phyloP scores from a whole-genome alignment of 2,113 vertebrate genomes.

The Riparia riparia region DNA sequence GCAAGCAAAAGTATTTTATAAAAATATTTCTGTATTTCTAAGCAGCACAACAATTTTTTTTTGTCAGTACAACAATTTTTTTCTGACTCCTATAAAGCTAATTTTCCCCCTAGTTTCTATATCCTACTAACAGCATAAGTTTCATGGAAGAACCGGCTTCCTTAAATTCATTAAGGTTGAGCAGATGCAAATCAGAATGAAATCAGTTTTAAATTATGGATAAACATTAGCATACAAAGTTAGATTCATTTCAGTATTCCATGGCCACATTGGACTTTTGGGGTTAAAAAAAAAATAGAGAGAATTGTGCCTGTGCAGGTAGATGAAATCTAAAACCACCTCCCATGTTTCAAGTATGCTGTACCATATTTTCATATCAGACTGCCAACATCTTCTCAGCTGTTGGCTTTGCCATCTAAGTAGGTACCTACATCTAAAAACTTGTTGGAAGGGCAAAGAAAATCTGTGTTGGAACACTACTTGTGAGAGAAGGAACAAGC shows the following conservation, averaged over 20 bases:
- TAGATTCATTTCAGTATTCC: background rate
- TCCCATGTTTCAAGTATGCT: background rate
- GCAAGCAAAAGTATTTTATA: background rate
- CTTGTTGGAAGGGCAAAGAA: background rate
- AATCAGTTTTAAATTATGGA: background rate
- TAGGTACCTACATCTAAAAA: background rate
- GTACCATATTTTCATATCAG: background rate
- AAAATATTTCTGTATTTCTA: background rate
- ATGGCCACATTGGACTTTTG: background rate
- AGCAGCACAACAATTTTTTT: background rate
- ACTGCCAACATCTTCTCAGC: background rate
- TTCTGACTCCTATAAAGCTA: background rate
- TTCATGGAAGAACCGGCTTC: background rate
- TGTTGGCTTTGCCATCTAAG: background rate
- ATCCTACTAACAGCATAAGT: background rate
- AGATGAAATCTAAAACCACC: background rate
- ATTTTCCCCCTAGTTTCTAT: background rate
- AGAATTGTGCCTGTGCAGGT: rapidly evolving
- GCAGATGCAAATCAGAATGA: background rate
- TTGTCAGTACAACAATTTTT: background rate
- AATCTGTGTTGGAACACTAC: background rate
- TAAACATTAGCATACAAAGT: background rate
- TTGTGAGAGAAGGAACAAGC: rapidly evolving
- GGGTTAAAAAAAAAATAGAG: background rate
- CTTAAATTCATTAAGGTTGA: background rate